Conservation (phyloP, 2,888 invertebrate species). For the Polyploca ridens region DNA sequence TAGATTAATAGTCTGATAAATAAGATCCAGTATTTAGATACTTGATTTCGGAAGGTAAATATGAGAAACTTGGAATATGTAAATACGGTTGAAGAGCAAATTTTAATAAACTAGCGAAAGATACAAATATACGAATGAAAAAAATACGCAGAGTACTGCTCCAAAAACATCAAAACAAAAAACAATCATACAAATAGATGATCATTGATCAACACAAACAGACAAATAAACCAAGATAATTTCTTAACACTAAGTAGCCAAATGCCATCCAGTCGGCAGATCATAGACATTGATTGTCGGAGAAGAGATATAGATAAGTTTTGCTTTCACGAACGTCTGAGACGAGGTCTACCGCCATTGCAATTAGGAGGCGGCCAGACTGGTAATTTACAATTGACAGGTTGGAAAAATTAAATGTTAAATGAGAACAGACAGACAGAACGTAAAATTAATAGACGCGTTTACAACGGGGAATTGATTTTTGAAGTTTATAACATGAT, state of each 20-base stretch:
- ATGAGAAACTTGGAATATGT: neutral
- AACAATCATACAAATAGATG: neutral
- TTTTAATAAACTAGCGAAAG: neutral
- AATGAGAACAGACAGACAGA: constrained; percentile 26
- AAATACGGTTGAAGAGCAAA: too few species aligned
- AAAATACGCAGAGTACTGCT: neutral
- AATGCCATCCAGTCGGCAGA: constrained; percentile 51
- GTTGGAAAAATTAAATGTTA: constrained; percentile 34
- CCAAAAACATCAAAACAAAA: constrained; percentile 11
- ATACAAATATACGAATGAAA: neutral
- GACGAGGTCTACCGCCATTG: constrained; percentile 37
- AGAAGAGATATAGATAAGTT: constrained; percentile 50
- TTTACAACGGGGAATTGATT: constrained; percentile 11
- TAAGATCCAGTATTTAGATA: neutral
- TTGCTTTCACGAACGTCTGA: constrained; percentile 52
- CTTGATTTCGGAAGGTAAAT: neutral
- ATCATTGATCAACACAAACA: constrained; percentile 8
- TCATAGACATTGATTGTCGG: constrained; percentile 56
- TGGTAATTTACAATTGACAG: constrained; percentile 44
- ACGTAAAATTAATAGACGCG: constrained; percentile 11
- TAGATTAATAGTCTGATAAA: neutral
- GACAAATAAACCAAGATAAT: constrained; percentile 26
- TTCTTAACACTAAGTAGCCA: constrained; percentile 44
- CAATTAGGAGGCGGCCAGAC: constrained; percentile 44
- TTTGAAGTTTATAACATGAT: neutral